A percentile compares a stretch with the other conserved stretches of the same genome.
Evolutionary conservation across 2,113 vertebrate species (phyloP).

Genomic region (Hippocampus guttulatus): DNA sequence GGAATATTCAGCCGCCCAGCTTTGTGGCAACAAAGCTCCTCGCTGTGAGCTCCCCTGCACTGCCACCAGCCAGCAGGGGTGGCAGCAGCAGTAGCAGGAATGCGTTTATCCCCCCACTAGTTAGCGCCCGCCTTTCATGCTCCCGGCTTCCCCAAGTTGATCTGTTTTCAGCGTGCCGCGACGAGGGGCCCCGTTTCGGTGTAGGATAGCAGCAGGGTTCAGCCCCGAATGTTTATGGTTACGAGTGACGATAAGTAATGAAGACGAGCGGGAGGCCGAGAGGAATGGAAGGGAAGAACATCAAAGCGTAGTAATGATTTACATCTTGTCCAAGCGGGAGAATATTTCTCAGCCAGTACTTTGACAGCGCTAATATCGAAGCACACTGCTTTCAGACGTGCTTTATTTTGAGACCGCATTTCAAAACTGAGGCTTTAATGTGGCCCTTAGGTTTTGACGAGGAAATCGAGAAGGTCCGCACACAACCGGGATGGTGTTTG

Average conservation of each 20-base stretch:
- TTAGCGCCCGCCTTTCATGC: slow-evolving; percentile 57
- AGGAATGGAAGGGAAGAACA: slow-evolving; percentile 33
- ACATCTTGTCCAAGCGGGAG: slow-evolving; percentile 48
- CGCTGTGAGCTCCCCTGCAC: slow-evolving; percentile 55
- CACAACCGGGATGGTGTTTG: slow-evolving; percentile 50
- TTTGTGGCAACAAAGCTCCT: slow-evolving; percentile 57
- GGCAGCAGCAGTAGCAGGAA: slow-evolving; percentile 60
- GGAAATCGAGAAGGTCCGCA: slow-evolving; percentile 57
- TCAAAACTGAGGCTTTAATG: slow-evolving; percentile 37
- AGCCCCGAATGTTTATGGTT: slow-evolving; percentile 53
- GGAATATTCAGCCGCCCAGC: slow-evolving; percentile 51
- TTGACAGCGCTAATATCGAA: slow-evolving; percentile 32
- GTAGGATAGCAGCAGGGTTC: slow-evolving; percentile 50
- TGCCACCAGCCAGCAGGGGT: slow-evolving; percentile 39
- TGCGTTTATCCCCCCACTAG: slow-evolving; percentile 63
- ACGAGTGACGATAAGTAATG: slow-evolving; percentile 55
- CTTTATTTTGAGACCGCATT: slow-evolving; percentile 46
- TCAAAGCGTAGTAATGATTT: slow-evolving; percentile 53
- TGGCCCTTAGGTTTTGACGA: slow-evolving; percentile 32
- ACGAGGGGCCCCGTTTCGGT: slow-evolving; percentile 42
- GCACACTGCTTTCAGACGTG: slow-evolving; percentile 29
- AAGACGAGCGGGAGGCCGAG: slow-evolving; percentile 43
- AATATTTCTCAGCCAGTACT: slow-evolving; percentile 28
- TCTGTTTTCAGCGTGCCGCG: slow-evolving; percentile 47
- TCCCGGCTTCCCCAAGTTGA: slow-evolving; percentile 53